Evolutionary conservation across 2,888 invertebrate species (phyloP).

Genomic region (Apamea monoglypha): DNA sequence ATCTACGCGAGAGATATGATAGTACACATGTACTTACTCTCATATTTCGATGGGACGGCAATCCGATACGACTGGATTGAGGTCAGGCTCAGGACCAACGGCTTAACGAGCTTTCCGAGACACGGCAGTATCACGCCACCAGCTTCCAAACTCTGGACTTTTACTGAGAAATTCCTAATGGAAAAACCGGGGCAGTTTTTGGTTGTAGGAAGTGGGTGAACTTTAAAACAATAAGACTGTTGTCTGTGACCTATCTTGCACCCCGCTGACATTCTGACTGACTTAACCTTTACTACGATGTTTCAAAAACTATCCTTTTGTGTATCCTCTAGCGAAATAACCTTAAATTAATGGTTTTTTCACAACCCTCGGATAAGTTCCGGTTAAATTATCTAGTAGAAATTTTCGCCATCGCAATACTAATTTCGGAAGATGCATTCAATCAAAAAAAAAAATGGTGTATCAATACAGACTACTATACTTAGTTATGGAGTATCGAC

Average conservation of each 20-base stretch:
- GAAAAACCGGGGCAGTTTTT: background rate
- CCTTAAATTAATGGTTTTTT: background rate
- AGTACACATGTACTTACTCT: background rate
- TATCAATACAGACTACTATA: too few relatives aligned
- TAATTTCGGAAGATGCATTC: too few relatives aligned
- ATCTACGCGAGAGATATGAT: too few relatives aligned
- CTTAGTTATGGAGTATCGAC: too few relatives aligned
- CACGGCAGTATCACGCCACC: background rate
- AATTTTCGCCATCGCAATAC: too few relatives aligned
- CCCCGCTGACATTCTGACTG: constrained; percentile 23
- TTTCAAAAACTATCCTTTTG: background rate
- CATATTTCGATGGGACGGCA: background rate
- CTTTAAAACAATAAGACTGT: background rate
- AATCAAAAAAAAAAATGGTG: too few relatives aligned
- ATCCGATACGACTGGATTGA: background rate
- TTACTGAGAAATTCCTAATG: background rate
- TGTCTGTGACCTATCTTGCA: background rate
- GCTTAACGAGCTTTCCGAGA: background rate
- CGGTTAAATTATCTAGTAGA: too few relatives aligned
- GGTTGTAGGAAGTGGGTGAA: background rate
- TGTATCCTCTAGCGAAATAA: background rate
- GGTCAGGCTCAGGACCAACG: background rate
- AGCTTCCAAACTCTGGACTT: background rate
- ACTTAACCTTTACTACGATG: constrained; percentile 15
- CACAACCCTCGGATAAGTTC: background rate